Base-by-base conservation (phyloP, 1,140 invertebrate species). In the Atopsyche davidsoni region DNA sequence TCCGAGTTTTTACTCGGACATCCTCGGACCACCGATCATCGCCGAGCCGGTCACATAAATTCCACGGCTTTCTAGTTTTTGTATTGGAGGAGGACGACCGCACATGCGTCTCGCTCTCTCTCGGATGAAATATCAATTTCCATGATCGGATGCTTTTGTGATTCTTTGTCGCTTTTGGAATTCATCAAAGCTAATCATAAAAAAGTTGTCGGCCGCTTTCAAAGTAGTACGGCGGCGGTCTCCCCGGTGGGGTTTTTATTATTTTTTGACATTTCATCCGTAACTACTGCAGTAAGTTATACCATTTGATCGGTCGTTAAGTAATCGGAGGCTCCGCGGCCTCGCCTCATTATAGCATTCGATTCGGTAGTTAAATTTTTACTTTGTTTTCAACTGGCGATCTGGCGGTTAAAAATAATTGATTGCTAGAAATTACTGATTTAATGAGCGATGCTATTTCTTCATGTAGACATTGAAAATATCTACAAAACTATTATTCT, bases 71-170 rank as follows among this genome's bases (percentile, higher is more conserved):
- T 54, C 52, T 54, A 54, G 52, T 54, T 54, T 54, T 54, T 54
- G 52, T 44, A 28, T 42, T 35, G 46, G 44, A 6, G 40, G 42
- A 34, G 31, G 49, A 32, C 40, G 17, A 36, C 42, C 24, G 42
- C 22, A 28, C 34, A 14, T 23, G 16, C 25, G 13, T 17, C 34
- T 13, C 19, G 31, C 17, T 35, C 4, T 24, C 18, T 23, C 32
- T 38, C 22, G 45, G 41, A 54, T 48, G 52, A 54, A 50, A 56
- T 56, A 56, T 56, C 54, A 56, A 56, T 56, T 51, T 56, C 49
- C 46, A 54, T 32, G 44, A 56, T 51, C 22, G 25, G 41, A 36
- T 22, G 19, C 18, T 13, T 3, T 50, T 50, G 25, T 25, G 48
- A 43, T 50, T 50, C 40, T 50, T 43, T 43, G 48, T 47, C 51